Conservation (phyloP, 2,113 vertebrate genomes). For the Ameiurus melas region DNA sequence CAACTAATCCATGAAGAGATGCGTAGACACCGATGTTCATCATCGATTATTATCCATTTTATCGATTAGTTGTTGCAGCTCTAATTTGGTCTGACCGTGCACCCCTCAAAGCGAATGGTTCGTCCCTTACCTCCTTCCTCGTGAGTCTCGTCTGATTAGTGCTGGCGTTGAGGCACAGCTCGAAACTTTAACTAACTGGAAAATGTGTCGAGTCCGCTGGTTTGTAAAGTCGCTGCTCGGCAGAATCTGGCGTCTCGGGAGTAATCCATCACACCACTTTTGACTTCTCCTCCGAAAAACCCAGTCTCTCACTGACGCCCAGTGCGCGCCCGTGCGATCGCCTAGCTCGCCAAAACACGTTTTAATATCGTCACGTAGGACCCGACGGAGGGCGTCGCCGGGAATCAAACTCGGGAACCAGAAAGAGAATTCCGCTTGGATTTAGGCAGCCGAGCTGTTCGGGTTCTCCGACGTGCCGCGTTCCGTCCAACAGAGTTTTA, state of each 20-base stretch:
- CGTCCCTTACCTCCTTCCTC: constrained; percentile 13
- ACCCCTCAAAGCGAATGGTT: background rate
- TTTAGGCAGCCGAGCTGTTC: background rate
- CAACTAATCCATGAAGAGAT: too few relatives aligned
- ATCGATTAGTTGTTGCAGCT: too few relatives aligned
- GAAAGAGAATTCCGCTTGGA: background rate
- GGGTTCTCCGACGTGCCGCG: background rate
- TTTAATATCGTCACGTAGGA: background rate
- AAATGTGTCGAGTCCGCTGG: constrained; percentile 62
- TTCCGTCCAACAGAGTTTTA: background rate
- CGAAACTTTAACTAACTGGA: constrained; percentile 60
- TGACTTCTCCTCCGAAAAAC: constrained; percentile 52
- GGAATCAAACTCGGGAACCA: background rate
- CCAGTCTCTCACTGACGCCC: constrained; percentile 33
- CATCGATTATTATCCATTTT: too few relatives aligned
- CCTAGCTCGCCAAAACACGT: background rate
- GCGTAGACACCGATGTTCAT: too few relatives aligned
- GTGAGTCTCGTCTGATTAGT: constrained; percentile 35
- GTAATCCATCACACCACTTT: constrained; percentile 52
- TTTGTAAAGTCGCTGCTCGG: constrained; percentile 52
- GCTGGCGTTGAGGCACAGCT: constrained; percentile 50
- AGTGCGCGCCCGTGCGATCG: constrained; percentile 26
- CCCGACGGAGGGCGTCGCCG: background rate
- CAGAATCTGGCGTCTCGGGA: constrained; percentile 57
- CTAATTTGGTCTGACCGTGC: background rate